Conservation (phyloP, 1,140 invertebrate species). For the Lutraria rhynchaena region DNA sequence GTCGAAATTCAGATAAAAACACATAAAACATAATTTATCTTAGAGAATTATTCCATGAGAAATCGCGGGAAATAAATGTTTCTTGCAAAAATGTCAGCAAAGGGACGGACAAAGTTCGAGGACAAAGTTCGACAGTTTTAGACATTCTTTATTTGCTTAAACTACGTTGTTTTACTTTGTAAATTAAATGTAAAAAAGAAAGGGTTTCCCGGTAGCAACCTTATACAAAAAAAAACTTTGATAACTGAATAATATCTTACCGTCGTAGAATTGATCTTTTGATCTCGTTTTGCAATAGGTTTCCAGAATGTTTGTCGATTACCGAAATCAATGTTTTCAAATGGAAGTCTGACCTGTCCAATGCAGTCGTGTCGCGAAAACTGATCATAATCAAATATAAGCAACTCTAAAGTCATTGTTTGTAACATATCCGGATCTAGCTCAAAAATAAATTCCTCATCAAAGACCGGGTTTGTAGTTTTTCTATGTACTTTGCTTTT, state of each 20-base stretch:
- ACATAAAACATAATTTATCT: no score
- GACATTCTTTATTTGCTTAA: no score
- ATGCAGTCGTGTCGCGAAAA: conserved; percentile 80
- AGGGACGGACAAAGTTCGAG: no score
- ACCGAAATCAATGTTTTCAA: conserved; percentile 75
- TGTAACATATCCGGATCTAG: conserved; percentile 67
- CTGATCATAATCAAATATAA: conserved; percentile 79
- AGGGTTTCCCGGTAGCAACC: not conserved
- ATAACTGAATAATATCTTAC: not conserved
- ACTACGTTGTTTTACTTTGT: no score
- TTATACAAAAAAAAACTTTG: not conserved
- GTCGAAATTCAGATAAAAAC: no score
- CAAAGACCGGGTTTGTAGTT: conserved; percentile 85
- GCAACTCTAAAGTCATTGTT: conserved; percentile 77
- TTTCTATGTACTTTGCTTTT: conserved; percentile 84
- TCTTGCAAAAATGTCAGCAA: no score
- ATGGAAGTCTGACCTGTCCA: conserved; percentile 75
- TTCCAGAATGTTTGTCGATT: conserved; percentile 78
- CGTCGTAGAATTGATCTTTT: conserved; percentile 50
- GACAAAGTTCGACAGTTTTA: no score
- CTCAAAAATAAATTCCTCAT: conserved; percentile 82
- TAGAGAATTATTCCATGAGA: no score
- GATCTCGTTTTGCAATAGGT: conserved; percentile 72
- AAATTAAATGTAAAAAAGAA: no score
- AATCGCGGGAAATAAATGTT: no score